Evolutionary conservation across 2,888 invertebrate genomes (phyloP).

Genomic region (Pristionchus exspectatus): DNA sequence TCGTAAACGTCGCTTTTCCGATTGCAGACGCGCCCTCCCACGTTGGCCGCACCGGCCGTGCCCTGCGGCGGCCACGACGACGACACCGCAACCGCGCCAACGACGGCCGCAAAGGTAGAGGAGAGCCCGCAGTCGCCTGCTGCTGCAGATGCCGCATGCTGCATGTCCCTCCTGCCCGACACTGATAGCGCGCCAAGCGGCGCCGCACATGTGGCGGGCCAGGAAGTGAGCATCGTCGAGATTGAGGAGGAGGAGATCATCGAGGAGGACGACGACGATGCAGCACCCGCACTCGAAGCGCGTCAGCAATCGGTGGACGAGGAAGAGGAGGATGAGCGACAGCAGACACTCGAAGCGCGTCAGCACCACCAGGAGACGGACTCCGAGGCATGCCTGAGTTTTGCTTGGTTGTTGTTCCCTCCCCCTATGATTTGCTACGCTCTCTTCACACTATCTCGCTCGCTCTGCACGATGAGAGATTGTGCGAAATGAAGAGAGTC

Average conservation of each 20-base stretch:
- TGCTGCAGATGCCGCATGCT: slow-evolving; percentile 16
- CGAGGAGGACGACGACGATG: slow-evolving; percentile 18
- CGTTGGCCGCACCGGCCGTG: not conserved
- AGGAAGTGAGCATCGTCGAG: slow-evolving; percentile 34
- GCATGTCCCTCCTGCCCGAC: not conserved
- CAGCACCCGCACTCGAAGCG: not conserved
- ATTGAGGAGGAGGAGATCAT: slow-evolving; percentile 52
- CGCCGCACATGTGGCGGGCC: not conserved
- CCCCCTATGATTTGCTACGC: slow-evolving; percentile 9
- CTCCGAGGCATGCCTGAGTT: slow-evolving; percentile 49
- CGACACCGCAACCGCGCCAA: slow-evolving; percentile 11
- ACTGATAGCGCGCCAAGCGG: not conserved
- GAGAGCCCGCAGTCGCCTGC: not conserved
- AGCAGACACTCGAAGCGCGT: not conserved
- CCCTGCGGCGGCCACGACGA: not conserved
- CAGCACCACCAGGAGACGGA: not conserved
- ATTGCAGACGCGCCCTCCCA: slow-evolving; percentile 10
- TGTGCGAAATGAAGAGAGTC: not conserved
- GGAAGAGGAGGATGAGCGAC: not conserved
- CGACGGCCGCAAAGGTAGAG: not conserved
- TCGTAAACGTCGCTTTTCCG: not conserved
- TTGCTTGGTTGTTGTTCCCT: slow-evolving; percentile 30
- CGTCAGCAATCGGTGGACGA: slow-evolving; percentile 36
- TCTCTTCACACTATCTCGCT: slow-evolving; percentile 11
- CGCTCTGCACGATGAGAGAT: not conserved